Evolutionary conservation across 2,797 vertebrate genomes (phyloP).

Genomic region (Acipenser oxyrinchus): DNA sequence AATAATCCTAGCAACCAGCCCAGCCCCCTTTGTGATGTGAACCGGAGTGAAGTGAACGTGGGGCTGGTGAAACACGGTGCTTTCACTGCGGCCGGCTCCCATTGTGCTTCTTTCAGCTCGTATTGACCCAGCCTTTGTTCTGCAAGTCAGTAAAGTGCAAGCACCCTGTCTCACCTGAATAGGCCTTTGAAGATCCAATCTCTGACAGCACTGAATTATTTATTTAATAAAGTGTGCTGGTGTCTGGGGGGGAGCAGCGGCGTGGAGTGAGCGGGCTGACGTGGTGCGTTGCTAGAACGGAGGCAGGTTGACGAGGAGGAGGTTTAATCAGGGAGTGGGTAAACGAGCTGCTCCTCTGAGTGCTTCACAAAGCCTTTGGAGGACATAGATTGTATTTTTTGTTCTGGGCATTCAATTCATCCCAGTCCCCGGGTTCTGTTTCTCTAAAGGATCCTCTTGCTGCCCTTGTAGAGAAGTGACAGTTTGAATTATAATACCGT

Average conservation of each 20-base stretch:
- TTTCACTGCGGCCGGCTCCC: constrained; percentile 14
- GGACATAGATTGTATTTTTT: too few relatives aligned
- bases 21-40: not conserved
- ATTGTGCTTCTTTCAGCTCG: constrained; percentile 8
- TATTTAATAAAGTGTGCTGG: constrained; percentile 29
- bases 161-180: constrained; percentile 36
- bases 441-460: too few relatives aligned
- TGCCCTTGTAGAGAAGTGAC: too few relatives aligned
- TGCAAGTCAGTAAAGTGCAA: constrained; percentile 34
- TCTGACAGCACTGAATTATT: constrained; percentile 53
- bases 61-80: constrained; percentile 30
- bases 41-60: constrained; percentile 14
- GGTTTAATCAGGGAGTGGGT: too few relatives aligned
- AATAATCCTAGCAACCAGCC: not conserved
- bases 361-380: too few relatives aligned
- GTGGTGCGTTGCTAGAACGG: too few relatives aligned
- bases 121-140: constrained; percentile 3
- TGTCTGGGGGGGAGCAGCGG: not conserved
- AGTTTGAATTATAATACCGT: too few relatives aligned
- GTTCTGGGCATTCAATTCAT: too few relatives aligned
- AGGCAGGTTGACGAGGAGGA: too few relatives aligned
- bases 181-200: constrained; percentile 27
- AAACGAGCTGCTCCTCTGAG: too few relatives aligned
- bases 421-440: too few relatives aligned
- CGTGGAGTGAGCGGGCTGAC: too few relatives aligned